A percentile compares a stretch with the other conserved stretches of the same genome.
Evolutionary conservation across 2,888 invertebrate species (phyloP).

Genomic region (Xylocampa areola): DNA sequence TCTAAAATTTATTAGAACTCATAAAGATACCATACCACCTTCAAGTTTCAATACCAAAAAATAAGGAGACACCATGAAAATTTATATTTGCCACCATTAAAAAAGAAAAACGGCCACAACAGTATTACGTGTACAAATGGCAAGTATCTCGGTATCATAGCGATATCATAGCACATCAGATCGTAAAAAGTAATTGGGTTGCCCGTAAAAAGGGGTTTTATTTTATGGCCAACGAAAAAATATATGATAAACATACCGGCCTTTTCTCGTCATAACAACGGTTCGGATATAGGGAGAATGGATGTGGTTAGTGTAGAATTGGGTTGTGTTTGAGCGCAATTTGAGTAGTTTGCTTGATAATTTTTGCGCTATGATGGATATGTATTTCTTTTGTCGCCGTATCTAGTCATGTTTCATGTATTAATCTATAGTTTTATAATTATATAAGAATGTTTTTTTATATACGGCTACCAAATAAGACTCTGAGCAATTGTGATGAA

Average conservation of each 20-base stretch:
- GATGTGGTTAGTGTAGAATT: slow-evolving; percentile 55
- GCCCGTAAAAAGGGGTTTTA: slow-evolving; percentile 87
- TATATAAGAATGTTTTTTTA: neutral
- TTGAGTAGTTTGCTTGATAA: neutral
- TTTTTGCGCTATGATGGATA: too few species aligned
- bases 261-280: slow-evolving; percentile 72
- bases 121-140: slow-evolving; percentile 72
- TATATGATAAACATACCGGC: slow-evolving; percentile 84
- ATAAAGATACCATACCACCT: slow-evolving; percentile 36
- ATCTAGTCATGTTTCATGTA: too few species aligned
- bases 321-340: slow-evolving; percentile 25
- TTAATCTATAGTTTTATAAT: too few species aligned
- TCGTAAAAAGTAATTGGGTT: slow-evolving; percentile 89
- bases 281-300: slow-evolving; percentile 53
- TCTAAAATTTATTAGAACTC: slow-evolving; percentile 16
- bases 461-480: too few species aligned
- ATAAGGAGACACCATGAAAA: slow-evolving; percentile 62
- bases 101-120: slow-evolving; percentile 64
- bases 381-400: too few species aligned
- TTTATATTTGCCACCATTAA: slow-evolving; percentile 63
- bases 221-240: slow-evolving; percentile 83
- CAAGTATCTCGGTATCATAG: slow-evolving; percentile 80
- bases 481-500: too few species aligned
- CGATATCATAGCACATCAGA: slow-evolving; percentile 82
- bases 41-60: slow-evolving; percentile 59